These are phyloP conservation scores for Melitaea cinxia DNA, from an alignment of 1,140 invertebrate species.

Conservation along the genomic window DNA sequence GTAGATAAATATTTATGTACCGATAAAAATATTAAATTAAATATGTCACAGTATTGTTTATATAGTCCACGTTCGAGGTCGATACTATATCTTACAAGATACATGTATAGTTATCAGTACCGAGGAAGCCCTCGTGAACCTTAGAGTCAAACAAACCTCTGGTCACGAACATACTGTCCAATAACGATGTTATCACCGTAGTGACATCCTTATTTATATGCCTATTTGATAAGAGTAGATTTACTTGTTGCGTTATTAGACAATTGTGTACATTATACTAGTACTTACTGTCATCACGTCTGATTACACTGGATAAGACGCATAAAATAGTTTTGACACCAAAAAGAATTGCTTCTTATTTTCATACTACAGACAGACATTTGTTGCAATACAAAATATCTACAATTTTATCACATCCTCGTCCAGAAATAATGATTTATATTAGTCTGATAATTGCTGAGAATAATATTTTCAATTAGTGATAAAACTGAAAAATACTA, in stretches of 20 bases:
- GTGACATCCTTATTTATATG: constrained; percentile 29
- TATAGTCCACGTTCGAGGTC: constrained; percentile 9
- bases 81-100: constrained; percentile 39
- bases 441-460: no score
- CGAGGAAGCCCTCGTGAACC: constrained; percentile 44
- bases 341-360: no score
- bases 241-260: background rate
- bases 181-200: constrained; percentile 32
- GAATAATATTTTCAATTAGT: no score
- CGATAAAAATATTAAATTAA: background rate
- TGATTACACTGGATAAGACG: no score
- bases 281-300: no score
- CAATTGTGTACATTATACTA: background rate
- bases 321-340: no score
- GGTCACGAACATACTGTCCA: constrained; percentile 48
- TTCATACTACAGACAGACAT: no score
- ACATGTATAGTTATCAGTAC: constrained; percentile 39
- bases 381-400: no score
- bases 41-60: background rate
- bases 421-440: no score
- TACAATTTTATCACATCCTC: no score
- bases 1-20: no score
- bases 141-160: constrained; percentile 53
- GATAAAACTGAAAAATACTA: no score
- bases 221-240: background rate